Evolutionary conservation across 1,140 invertebrate genomes (phyloP), one percentile per base, ranked within the genome.

Genomic region (Branchinecta lindahli): DNA sequence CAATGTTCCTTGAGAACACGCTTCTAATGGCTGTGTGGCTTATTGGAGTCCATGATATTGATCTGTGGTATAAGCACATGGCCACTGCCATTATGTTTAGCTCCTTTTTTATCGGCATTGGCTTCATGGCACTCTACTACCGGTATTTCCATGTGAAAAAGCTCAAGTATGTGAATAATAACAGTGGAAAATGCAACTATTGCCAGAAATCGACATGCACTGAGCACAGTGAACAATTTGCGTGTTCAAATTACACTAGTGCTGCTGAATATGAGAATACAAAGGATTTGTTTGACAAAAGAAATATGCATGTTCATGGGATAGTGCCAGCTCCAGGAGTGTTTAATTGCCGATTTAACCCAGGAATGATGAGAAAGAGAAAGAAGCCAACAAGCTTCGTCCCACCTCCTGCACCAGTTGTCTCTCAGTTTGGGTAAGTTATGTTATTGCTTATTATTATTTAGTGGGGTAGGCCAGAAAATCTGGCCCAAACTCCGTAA

Each of bases 311-410:
- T 69, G 70, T 70, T 12, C 75, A 75, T 68, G 74, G 73, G 52
- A 70, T 71, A 45, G 68, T 45, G 10, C 74, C 77, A 68, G 89
- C 91, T 74, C 88, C 88, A 0, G 90, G 90, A 0, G 91, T 93
- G 2, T 94, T 93, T 75, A 94, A 92, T 77, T 94, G 91, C 77
- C 83, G 90, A 46, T 91, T 94, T 0, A 91, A 91, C 78, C 88
- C 89, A 8, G 82, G 83, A 12, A 79, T 83, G 61, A 89, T 88
- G 75, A 82, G 90, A 21, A 93, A 93, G 76, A 92, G 92, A 78
- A 94, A 94, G 76, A 92, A 92, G 76, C 90, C 90, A 10, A 91
- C 90, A 0, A 87, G 85, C 1, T 92, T 92, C 77, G 85, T 92
- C 4, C 90, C 89, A 0, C 88, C 89, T 10, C 90, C 90, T 5